phyloP scores from a whole-genome alignment of 2,888 invertebrate species.

The Idaea dimidiata region DNA sequence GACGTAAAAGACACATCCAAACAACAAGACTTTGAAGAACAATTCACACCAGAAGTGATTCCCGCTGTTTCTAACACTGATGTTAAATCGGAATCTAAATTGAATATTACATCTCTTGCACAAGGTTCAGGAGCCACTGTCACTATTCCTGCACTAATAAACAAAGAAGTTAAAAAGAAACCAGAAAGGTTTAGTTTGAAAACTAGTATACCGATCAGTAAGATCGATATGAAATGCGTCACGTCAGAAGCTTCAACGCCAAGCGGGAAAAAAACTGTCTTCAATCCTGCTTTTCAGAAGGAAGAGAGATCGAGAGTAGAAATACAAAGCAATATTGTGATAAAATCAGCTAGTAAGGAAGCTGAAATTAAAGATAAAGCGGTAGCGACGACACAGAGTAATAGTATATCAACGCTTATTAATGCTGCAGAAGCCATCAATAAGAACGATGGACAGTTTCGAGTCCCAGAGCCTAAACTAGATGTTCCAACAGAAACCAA shows the following conservation, averaged over 20 bases:
- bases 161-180: constrained; percentile 59
- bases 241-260: constrained; percentile 23
- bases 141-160: constrained; percentile 34
- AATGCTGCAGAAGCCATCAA: constrained; percentile 65
- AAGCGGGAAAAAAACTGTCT: constrained; percentile 34
- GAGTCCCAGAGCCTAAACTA: constrained; percentile 48
- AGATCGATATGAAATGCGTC: constrained; percentile 73
- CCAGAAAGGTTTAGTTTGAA: constrained; percentile 68
- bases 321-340: constrained; percentile 70
- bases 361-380: constrained; percentile 39
- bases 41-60: constrained; percentile 61
- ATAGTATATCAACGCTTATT: constrained; percentile 55
- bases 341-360: constrained; percentile 59
- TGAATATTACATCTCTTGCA: constrained; percentile 57
- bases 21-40: constrained; percentile 66
- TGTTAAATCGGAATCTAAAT: constrained; percentile 48
- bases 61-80: constrained; percentile 42
- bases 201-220: constrained; percentile 75
- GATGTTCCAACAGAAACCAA: constrained; percentile 43
- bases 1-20: constrained; percentile 35
- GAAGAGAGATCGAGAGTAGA: constrained; percentile 51
- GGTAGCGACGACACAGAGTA: constrained; percentile 27
- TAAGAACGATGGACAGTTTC: constrained; percentile 56
- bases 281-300: constrained; percentile 41
- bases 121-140: constrained; percentile 61